Percentiles rank a stretch among this genome's conserved stretches.
Evolutionary conservation across 2,888 invertebrate genomes (phyloP).

Genomic region (Synanthedon formicaeformis): DNA sequence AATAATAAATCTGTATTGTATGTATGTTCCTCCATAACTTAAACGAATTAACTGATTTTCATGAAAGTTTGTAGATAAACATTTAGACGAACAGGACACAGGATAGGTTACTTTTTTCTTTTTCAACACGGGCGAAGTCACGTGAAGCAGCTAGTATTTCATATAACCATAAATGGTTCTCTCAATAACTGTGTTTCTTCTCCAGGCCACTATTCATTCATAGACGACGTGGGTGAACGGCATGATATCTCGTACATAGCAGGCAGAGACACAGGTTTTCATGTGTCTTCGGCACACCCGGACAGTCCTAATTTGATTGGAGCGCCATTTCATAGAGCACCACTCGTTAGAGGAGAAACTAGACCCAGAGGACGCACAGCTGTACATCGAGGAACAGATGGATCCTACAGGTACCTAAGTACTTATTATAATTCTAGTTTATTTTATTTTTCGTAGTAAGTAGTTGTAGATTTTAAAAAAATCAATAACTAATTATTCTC

Average conservation of each 20-base stretch:
- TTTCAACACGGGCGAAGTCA: too few species aligned
- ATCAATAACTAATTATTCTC: too few species aligned
- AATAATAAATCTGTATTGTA: too few species aligned
- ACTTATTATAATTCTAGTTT: background rate
- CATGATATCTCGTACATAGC: slow-evolving; percentile 83
- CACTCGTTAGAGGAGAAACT: slow-evolving; percentile 72
- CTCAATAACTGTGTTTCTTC: slow-evolving; percentile 3
- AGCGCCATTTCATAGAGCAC: slow-evolving; percentile 74
- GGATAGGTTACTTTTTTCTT: too few species aligned
- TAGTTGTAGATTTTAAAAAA: too few species aligned
- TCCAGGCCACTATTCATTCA: slow-evolving; percentile 76
- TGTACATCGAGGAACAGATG: slow-evolving; percentile 78
- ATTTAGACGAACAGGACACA: too few species aligned
- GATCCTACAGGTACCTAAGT: slow-evolving; percentile 73
- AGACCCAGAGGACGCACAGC: slow-evolving; percentile 78
- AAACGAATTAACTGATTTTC: too few species aligned
- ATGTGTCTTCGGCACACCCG: slow-evolving; percentile 77
- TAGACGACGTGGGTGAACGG: slow-evolving; percentile 81
- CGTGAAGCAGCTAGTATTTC: too few species aligned
- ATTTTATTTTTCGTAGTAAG: background rate
- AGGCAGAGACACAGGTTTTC: slow-evolving; percentile 80
- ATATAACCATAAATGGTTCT: too few species aligned
- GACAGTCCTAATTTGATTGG: slow-evolving; percentile 76
- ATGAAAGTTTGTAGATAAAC: too few species aligned
- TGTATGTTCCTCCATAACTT: too few species aligned